phyloP scores from a whole-genome alignment of 2,797 vertebrate genomes.

The Cuniculus paca region DNA sequence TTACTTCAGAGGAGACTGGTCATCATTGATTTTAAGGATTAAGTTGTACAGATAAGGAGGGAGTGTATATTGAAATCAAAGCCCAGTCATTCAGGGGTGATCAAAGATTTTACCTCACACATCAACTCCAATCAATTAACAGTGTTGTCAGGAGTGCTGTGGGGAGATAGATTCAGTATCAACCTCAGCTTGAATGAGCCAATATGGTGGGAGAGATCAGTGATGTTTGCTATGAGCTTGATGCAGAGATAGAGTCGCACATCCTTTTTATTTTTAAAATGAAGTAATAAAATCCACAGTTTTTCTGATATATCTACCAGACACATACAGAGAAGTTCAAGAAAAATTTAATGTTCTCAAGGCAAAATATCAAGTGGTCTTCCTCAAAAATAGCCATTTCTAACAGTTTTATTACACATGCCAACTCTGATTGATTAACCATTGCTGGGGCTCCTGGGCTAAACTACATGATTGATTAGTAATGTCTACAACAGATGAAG shows the following conservation, averaged over 20 bases:
- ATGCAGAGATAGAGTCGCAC: neutral
- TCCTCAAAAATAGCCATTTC: neutral
- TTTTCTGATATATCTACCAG: neutral
- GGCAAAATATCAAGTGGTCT: slow-evolving; percentile 20
- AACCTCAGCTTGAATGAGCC: neutral
- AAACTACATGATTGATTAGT: slow-evolving; percentile 26
- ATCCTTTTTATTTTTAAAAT: neutral
- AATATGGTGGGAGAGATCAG: neutral
- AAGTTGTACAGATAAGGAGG: slow-evolving; percentile 11
- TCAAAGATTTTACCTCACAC: neutral
- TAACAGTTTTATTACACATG: neutral
- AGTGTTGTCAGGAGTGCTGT: neutral
- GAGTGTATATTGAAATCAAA: slow-evolving; percentile 59
- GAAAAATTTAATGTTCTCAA: slow-evolving; percentile 18
- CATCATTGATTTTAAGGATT: slow-evolving; percentile 65
- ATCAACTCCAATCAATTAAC: slow-evolving; percentile 19
- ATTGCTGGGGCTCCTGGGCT: neutral
- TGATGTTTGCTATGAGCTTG: neutral
- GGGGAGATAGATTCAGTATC: neutral
- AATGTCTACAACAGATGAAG: slow-evolving; percentile 26
- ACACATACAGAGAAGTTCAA: slow-evolving; percentile 23
- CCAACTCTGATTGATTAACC: slow-evolving; percentile 22
- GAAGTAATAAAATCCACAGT: neutral
- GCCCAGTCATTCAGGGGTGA: neutral
- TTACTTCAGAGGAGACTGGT: slow-evolving; percentile 60